A percentile compares a stretch with the other conserved stretches of the same genome.
Evolutionary conservation across 2,888 invertebrate species (phyloP).

Genomic region (Deilephila elpenor): DNA sequence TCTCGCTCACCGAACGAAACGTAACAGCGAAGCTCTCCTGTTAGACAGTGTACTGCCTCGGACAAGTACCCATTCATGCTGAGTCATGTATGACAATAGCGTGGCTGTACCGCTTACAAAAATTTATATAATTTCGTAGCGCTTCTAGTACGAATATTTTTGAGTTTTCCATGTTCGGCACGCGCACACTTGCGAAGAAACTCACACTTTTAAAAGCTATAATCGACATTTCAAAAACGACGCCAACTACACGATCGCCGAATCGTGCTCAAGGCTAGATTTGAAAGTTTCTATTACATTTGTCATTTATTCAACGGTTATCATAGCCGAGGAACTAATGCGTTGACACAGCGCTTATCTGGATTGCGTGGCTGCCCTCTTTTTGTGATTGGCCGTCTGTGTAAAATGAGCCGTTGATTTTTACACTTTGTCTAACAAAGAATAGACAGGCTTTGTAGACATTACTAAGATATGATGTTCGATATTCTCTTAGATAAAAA

Average conservation of each 20-base stretch:
- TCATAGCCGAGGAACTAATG: conserved; percentile 22
- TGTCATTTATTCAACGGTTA: conserved; percentile 22
- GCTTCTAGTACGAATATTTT: too few relatives aligned
- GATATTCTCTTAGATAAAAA: not conserved
- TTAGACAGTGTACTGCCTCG: too few relatives aligned
- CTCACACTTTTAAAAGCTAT: not conserved
- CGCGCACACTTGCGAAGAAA: too few relatives aligned
- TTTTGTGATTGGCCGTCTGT: conserved; percentile 22
- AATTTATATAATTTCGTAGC: too few relatives aligned
- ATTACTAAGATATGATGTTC: not conserved
- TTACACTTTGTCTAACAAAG: conserved; percentile 5
- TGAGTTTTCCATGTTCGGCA: too few relatives aligned
- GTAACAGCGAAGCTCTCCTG: too few relatives aligned
- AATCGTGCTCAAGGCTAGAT: conserved; percentile 5
- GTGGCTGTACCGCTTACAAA: too few relatives aligned
- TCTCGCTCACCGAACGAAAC: too few relatives aligned
- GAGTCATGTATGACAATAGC: too few relatives aligned
- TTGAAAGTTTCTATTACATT: conserved; percentile 14
- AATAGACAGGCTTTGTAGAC: conserved; percentile 5
- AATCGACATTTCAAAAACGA: not conserved
- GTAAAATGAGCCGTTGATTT: conserved; percentile 28
- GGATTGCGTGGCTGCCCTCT: conserved; percentile 17
- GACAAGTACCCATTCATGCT: too few relatives aligned
- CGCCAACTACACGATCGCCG: too few relatives aligned
- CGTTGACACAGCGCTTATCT: conserved; percentile 27